Percentiles rank a stretch among this genome's conserved stretches.
Conservation (phyloP, 2,888 invertebrate species). For the Archaeoteleia sp. region DNA sequence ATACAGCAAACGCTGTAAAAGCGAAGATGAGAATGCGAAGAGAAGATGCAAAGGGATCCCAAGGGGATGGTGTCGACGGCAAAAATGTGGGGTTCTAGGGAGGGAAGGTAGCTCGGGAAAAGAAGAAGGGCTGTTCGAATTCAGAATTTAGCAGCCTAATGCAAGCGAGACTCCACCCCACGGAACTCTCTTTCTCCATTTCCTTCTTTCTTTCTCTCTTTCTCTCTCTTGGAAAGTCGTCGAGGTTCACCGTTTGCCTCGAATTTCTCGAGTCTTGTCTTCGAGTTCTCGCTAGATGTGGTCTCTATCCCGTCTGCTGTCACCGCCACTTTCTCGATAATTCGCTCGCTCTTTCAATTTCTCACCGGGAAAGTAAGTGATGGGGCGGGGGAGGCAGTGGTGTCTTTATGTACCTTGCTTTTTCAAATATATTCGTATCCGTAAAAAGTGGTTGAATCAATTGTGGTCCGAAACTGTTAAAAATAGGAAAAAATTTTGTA, state of each 20-base stretch:
- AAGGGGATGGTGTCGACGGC: constrained; percentile 20
- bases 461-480: constrained; percentile 43
- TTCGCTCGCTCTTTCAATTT: constrained; percentile 31
- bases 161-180: constrained; percentile 24
- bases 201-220: no score
- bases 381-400: neutral
- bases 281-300: constrained; percentile 29
- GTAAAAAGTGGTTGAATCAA: constrained; percentile 24
- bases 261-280: constrained; percentile 50
- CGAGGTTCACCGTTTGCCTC: constrained; percentile 27
- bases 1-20: constrained; percentile 15
- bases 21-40: constrained; percentile 3
- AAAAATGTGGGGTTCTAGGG: neutral
- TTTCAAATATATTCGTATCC: constrained; percentile 50
- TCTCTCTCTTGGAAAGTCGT: constrained; percentile 25
- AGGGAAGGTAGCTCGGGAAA: constrained; percentile 17
- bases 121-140: constrained; percentile 31
- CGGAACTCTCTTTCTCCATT: no score
- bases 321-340: constrained; percentile 49
- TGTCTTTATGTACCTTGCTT: constrained; percentile 43
- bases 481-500: neutral
- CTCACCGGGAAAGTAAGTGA: neutral
- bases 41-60: constrained; percentile 5
- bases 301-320: constrained; percentile 27
- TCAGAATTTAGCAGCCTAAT: constrained; percentile 49